Percentiles rank a stretch among this genome's conserved stretches.
Evolutionary conservation across 2,113 vertebrate genomes (phyloP).

Genomic region (Apteryx mantelli): DNA sequence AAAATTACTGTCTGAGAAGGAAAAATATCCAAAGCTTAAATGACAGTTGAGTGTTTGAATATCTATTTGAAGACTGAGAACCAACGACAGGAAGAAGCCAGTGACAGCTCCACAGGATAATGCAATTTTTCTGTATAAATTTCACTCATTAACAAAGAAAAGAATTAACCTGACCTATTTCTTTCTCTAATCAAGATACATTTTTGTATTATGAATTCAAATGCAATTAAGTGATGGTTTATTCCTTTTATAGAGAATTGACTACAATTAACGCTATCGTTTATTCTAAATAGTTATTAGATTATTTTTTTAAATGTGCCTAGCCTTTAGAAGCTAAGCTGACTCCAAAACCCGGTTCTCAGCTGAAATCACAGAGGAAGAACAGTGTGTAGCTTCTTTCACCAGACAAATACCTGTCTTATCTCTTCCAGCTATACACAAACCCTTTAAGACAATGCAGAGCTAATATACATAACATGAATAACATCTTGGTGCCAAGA

Average conservation of each 20-base stretch:
- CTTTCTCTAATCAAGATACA: slow-evolving; percentile 67
- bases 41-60: slow-evolving; percentile 41
- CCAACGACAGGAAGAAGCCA: slow-evolving; percentile 44
- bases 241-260: slow-evolving; percentile 58
- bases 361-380: slow-evolving; percentile 1
- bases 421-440: background rate
- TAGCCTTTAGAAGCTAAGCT: slow-evolving; percentile 61
- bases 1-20: slow-evolving; percentile 63
- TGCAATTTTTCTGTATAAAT: slow-evolving; percentile 40
- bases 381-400: background rate
- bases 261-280: slow-evolving; percentile 65
- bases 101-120: slow-evolving; percentile 46
- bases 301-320: slow-evolving; percentile 42
- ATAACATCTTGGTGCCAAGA: background rate
- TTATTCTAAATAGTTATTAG: slow-evolving; percentile 68
- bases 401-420: background rate
- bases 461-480: background rate
- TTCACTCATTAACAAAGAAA: slow-evolving; percentile 56
- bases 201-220: slow-evolving; percentile 64
- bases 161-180: slow-evolving; percentile 32
- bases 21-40: slow-evolving; percentile 54
- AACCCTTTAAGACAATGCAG: background rate
- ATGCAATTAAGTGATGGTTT: slow-evolving; percentile 70
- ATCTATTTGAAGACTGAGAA: slow-evolving; percentile 49
- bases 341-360: slow-evolving; percentile 43